Evolutionary conservation across 2,113 vertebrate species (phyloP).

Genomic region (Heterocephalus glaber): DNA sequence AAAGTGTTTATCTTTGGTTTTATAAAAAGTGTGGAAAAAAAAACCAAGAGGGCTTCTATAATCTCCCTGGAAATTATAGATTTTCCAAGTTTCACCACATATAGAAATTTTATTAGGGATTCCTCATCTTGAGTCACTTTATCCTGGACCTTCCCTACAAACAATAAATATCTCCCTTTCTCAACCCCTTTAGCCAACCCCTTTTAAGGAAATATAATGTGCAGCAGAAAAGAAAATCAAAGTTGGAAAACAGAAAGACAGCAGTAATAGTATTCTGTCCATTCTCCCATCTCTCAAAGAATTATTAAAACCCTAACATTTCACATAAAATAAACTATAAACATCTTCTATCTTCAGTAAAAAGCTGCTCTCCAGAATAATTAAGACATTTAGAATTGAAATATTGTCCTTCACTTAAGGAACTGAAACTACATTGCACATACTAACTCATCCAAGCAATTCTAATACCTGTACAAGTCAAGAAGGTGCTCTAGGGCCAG

Average conservation of each 20-base stretch:
- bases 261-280: neutral
- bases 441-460: neutral
- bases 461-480: neutral
- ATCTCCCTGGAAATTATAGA: neutral
- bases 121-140: slow-evolving; percentile 20
- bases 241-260: neutral
- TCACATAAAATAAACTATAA: neutral
- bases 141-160: neutral
- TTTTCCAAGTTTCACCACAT: neutral
- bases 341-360: neutral
- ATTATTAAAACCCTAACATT: neutral
- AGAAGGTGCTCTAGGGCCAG: too few species aligned
- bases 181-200: neutral
- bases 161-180: slow-evolving; percentile 23
- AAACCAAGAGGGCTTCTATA: slow-evolving; percentile 16
- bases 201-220: neutral
- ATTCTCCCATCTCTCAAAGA: neutral
- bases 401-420: neutral
- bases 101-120: neutral
- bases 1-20: neutral
- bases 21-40: neutral
- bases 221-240: neutral
- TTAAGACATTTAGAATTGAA: neutral
- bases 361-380: neutral
- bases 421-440: neutral